Evolutionary conservation across 2,797 vertebrate species (phyloP), one percentile per base, ranked within the genome.

Genomic region (Syngnathus rostellatus): DNA sequence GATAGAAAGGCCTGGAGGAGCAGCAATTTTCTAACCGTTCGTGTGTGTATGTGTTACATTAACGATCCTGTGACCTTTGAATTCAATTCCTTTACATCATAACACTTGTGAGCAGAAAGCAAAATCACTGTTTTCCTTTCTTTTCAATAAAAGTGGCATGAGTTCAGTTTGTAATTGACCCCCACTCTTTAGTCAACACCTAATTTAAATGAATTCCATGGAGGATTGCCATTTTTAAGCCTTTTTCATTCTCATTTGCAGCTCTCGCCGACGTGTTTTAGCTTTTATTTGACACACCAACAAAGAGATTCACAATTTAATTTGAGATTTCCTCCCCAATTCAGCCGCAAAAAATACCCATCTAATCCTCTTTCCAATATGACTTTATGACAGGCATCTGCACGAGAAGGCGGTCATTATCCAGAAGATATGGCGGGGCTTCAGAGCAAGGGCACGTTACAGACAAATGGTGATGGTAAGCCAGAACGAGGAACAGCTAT

Each of bases 361-460:
- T 63, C 59, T 62, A 72, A 55, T 74, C 66, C 59, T 80, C 66
- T 77, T 50, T 46, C 58, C 68, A 74, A 85, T 81, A 73, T 80
- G 69, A 75, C 74, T 79, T 81, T 74, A 72, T 86, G 85, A 73
- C 81, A 99, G 97, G 71, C 73, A 92, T 84, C 87, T 98, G 78
- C 88, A 88, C 80, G 90, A 85, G 88, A 87, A 89, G 69, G 91
- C 81, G 6, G 85, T 86, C 74, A 61, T 85, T 79, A 94, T 99
- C 82, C 95, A 98, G 88, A 98, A 93, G 86, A 90, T 83, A 81
- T 98, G 96, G 96, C 89, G 94, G 72, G 91, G 93, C 77, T 96
- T 92, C 88, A 83, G 64, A 74, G 89, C 92, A 85, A 92, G 92
- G 87, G 91, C 87, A 81, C 62, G 62, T 63, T 93, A 92, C 89